Percentiles rank a stretch among this genome's conserved stretches.
phyloP scores from a whole-genome alignment of 2,113 vertebrate species.

The Pseudolaguvia tuberculata region DNA sequence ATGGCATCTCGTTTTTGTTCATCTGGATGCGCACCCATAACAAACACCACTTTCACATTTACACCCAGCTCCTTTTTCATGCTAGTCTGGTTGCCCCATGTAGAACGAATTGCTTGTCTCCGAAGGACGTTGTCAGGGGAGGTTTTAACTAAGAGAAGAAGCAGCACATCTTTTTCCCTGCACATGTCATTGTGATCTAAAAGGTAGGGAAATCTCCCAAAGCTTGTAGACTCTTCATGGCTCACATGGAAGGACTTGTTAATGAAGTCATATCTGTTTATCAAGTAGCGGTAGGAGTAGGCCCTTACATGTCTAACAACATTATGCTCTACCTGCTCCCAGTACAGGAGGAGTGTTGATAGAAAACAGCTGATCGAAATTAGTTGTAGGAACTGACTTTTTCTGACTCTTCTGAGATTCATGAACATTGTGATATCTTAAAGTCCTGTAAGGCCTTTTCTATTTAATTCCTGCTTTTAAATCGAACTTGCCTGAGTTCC shows the following conservation, averaged over 20 bases:
- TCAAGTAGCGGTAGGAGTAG: conserved; percentile 83
- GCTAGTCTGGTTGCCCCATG: conserved; percentile 84
- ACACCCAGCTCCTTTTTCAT: conserved; percentile 64
- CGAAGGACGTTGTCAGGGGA: conserved; percentile 76
- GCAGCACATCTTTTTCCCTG: conserved; percentile 71
- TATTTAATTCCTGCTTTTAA: background rate
- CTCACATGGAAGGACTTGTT: conserved; percentile 71
- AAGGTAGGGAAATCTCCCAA: conserved; percentile 71
- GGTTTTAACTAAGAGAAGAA: conserved; percentile 85
- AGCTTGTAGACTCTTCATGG: conserved; percentile 52
- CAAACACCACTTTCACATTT: conserved; percentile 81
- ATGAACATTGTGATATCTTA: conserved; percentile 73
- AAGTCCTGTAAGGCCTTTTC: conserved; percentile 47
- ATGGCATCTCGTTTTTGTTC: conserved; percentile 30
- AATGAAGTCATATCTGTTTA: conserved; percentile 84
- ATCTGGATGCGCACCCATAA: conserved; percentile 67
- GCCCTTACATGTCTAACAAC: conserved; percentile 82
- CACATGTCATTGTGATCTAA: conserved; percentile 81
- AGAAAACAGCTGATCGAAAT: conserved; percentile 75
- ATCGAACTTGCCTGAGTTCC: conserved; percentile 17
- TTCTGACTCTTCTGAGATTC: conserved; percentile 75
- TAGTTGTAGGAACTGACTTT: conserved; percentile 76
- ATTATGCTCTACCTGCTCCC: conserved; percentile 73
- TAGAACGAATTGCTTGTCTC: conserved; percentile 78
- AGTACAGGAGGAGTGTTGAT: conserved; percentile 75